Base-by-base conservation (phyloP, 2,113 vertebrate genomes). In the Elgaria multicarinata region DNA sequence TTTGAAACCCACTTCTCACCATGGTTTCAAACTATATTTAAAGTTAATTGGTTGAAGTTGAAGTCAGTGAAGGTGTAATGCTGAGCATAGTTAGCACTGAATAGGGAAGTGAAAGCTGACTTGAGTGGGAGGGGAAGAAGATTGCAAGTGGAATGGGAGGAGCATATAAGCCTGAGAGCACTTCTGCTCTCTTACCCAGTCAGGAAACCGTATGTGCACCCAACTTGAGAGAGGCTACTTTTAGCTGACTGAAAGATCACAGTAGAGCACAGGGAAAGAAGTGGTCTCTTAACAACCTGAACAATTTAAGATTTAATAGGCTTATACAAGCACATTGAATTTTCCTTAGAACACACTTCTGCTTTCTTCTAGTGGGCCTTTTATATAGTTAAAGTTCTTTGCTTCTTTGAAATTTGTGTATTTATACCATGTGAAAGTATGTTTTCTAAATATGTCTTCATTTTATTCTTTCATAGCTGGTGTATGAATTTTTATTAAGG, bases 401-500 rank as follows among this genome's bases (percentile, higher is more conserved):
- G n/a, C 26, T 64, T n/a, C 62, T 87, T 67, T 67, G 26, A 81
- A 55, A 88, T 24, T 53, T 74, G 33, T 72, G 42, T 53, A 62
- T 66, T 42, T 28, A 69, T n/a, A 83, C 22, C 87, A 46, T 66
- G 13, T 36, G n/a, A 53, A 76, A 33, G 26, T 79, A 55, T 58
- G 42, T 90, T 89, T 79, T 86, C 42, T 83, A 74, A 90, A 42
- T 44, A 31, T 71, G 22, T 91, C 86, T 86, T 91, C 44, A 44
- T 95, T 93, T 91, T 7, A 82, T 28, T 71, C 88, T 93, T 83
- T 96, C 94, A 20, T 93, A 99, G 99, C 91, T 99, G 97, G 99
- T 99, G 74, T 99, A 99, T 89, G 99, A 99, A 96, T 99, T 99
- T 96, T 98, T 99, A 92, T 97, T 99, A 94, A 98, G 99, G 87